phyloP scores from a whole-genome alignment of 2,888 invertebrate species.

The Drosophila mimetica region DNA sequence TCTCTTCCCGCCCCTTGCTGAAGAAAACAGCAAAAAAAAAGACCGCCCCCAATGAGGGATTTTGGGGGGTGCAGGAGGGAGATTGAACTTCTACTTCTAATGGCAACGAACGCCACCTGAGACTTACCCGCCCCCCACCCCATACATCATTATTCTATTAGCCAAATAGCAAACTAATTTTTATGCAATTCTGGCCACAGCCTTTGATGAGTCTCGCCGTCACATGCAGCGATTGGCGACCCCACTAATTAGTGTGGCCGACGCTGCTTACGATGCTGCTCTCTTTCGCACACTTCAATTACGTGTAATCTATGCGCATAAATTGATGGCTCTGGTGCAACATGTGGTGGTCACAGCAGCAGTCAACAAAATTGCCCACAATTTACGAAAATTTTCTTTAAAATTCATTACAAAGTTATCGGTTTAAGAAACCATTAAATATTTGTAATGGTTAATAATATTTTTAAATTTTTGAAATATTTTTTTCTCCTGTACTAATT shows the following conservation, averaged over 20 bases:
- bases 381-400: neutral
- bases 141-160: constrained; percentile 24
- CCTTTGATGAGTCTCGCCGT: constrained; percentile 10
- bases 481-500: too few species aligned
- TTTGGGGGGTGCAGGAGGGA: constrained; percentile 11
- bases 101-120: constrained; percentile 22
- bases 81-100: constrained; percentile 35
- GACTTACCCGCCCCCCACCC: neutral
- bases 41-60: neutral
- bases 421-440: too few species aligned
- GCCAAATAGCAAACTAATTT: constrained; percentile 1
- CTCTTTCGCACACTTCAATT: constrained; percentile 62
- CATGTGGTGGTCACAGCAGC: constrained; percentile 59
- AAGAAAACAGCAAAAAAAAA: neutral
- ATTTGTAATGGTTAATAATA: too few species aligned
- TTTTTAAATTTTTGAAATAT: too few species aligned
- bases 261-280: constrained; percentile 15
- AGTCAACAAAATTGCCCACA: constrained; percentile 11
- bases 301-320: constrained; percentile 75
- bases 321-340: constrained; percentile 55
- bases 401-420: too few species aligned
- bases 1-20: constrained; percentile 12
- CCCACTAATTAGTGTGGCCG: constrained; percentile 62
- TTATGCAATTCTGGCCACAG: constrained; percentile 56
- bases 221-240: constrained; percentile 41